Evolutionary conservation across 2,113 vertebrate genomes (phyloP).

Genomic region (Oncorhynchus keta): DNA sequence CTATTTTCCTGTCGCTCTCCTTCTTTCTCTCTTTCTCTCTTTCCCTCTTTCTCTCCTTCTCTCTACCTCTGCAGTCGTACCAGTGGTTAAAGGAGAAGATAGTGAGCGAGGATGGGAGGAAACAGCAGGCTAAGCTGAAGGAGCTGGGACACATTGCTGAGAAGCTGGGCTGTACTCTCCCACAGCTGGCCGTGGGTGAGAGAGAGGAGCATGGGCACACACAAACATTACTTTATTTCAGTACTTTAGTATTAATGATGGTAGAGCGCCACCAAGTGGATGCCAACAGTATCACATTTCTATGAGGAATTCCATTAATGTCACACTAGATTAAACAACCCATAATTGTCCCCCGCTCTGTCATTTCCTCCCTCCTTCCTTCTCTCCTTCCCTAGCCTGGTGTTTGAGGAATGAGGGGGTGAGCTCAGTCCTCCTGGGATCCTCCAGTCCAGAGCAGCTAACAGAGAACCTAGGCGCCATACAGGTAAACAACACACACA

Average conservation of each 20-base stretch:
- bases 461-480: constrained; percentile 98
- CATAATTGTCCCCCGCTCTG: too few relatives aligned
- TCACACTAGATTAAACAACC: too few relatives aligned
- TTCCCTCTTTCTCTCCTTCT: neutral
- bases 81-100: constrained; percentile 99
- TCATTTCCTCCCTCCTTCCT: neutral
- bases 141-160: constrained; percentile 91
- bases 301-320: too few relatives aligned
- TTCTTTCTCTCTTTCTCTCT: too few relatives aligned
- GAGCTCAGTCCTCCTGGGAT: constrained; percentile 94
- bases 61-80: constrained; percentile 80
- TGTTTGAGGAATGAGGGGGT: constrained; percentile 96
- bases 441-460: constrained; percentile 93
- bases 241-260: neutral
- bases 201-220: neutral
- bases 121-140: constrained; percentile 92
- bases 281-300: neutral
- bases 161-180: constrained; percentile 92
- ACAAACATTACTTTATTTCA: neutral
- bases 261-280: constrained; percentile 18
- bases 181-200: constrained; percentile 95
- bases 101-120: constrained; percentile 91
- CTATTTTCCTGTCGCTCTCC: neutral
- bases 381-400: constrained; percentile 80
- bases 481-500: constrained; percentile 76